Percentiles rank a stretch among this genome's conserved stretches.
phyloP scores from a whole-genome alignment of 2,113 vertebrate species.

The Platanista minor region DNA sequence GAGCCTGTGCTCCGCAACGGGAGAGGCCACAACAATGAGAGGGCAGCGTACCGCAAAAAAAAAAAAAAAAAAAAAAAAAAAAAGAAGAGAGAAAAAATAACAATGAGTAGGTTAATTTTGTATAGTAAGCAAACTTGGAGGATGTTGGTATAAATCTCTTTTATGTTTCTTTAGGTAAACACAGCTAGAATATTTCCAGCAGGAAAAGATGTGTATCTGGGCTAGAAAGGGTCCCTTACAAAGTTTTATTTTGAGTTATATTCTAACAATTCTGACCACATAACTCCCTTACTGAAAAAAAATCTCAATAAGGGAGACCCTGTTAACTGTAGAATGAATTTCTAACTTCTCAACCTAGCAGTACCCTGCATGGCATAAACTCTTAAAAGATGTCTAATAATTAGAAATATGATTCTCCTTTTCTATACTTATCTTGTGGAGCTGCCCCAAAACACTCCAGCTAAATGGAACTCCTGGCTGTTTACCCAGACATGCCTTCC shows the following conservation, averaged over 20 bases:
- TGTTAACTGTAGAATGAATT: not conserved
- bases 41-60: too few relatives aligned
- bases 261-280: conserved; percentile 28
- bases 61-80: not conserved
- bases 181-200: not conserved
- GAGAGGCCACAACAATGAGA: too few relatives aligned
- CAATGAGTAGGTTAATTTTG: not conserved
- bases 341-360: not conserved
- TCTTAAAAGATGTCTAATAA: not conserved
- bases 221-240: not conserved
- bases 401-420: not conserved
- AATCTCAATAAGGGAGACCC: not conserved
- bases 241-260: not conserved
- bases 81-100: not conserved
- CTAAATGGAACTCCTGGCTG: not conserved
- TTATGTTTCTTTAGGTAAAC: not conserved
- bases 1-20: too few relatives aligned
- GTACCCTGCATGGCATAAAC: not conserved
- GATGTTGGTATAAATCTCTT: not conserved
- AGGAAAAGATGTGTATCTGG: conserved; percentile 13
- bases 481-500: not conserved
- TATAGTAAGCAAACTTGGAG: not conserved
- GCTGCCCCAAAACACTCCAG: not conserved
- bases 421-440: not conserved
- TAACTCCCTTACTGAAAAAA: not conserved